These are phyloP conservation scores for Malacoraja senta DNA, from an alignment of 2,797 vertebrate genomes.

Conservation along the genomic window DNA sequence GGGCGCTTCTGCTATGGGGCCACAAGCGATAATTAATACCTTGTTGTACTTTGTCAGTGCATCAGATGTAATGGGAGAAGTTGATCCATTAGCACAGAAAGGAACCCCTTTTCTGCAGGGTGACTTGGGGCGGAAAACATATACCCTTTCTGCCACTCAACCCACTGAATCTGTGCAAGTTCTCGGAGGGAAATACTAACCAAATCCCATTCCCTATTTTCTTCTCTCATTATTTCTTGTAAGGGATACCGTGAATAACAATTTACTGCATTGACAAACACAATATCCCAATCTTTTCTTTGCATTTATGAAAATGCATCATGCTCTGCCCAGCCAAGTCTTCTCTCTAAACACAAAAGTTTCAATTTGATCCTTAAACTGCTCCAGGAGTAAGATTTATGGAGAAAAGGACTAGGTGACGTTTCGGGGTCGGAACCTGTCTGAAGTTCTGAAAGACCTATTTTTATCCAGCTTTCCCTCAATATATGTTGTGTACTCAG, in stretches of 20 bases:
- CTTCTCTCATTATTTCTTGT: background rate
- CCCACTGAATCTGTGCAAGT: background rate
- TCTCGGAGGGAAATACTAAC: background rate
- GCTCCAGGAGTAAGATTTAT: too few relatives aligned
- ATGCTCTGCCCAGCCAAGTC: background rate
- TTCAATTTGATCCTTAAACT: background rate
- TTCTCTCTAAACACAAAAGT: background rate
- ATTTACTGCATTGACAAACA: background rate
- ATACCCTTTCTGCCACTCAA: background rate
- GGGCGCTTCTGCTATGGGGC: too few relatives aligned
- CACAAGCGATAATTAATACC: too few relatives aligned
- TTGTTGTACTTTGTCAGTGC: background rate
- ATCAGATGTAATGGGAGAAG: background rate
- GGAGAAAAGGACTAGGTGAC: too few relatives aligned
- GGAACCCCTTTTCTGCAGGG: background rate
- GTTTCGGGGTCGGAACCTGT: too few relatives aligned
- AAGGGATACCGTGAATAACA: background rate
- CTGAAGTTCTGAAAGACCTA: too few relatives aligned
- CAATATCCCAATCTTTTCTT: background rate
- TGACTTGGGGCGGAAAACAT: background rate
- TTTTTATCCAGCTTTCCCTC: too few relatives aligned
- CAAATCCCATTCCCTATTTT: background rate
- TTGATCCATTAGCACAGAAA: background rate
- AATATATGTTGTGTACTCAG: too few relatives aligned
- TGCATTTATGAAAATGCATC: background rate